A percentile compares a stretch with the other conserved stretches of the same genome.
phyloP scores from a whole-genome alignment of 37 sponge, comb jelly and placozoan species.

The Halisarca cf. caerulea region DNA sequence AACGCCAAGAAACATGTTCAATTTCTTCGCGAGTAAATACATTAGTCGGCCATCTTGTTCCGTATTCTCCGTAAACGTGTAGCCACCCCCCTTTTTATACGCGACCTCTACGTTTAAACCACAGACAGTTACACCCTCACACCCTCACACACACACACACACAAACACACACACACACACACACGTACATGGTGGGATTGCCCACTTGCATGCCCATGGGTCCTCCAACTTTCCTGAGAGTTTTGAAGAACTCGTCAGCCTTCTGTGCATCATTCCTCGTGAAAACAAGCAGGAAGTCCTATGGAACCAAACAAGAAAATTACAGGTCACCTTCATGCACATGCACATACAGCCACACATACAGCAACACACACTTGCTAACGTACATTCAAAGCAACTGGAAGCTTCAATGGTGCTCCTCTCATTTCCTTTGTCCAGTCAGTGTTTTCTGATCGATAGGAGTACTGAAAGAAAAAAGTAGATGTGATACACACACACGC shows the following conservation, averaged over 20 bases:
- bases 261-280: constrained; percentile 53
- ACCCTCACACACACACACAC: no score
- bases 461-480: constrained; percentile 18
- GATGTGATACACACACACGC: not conserved
- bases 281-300: constrained; percentile 62
- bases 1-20: no score
- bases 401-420: constrained; percentile 54
- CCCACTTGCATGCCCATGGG: constrained; percentile 79
- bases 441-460: constrained; percentile 50
- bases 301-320: constrained; percentile 11
- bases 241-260: constrained; percentile 68
- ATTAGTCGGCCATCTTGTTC: no score
- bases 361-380: no score
- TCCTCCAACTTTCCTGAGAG: constrained; percentile 70
- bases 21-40: no score
- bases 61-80: no score
- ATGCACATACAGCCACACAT: no score
- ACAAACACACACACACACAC: no score
- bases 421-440: constrained; percentile 86
- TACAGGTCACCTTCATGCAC: not conserved
- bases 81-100: no score
- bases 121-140: not conserved
- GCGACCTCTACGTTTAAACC: not conserved
- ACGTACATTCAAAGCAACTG: constrained; percentile 26
- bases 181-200: constrained; percentile 31